Percentiles rank a stretch among this genome's conserved stretches.
These are phyloP conservation scores for Cephalopterus ornatus DNA, from an alignment of 2,113 vertebrate genomes.

Conservation along the genomic window DNA sequence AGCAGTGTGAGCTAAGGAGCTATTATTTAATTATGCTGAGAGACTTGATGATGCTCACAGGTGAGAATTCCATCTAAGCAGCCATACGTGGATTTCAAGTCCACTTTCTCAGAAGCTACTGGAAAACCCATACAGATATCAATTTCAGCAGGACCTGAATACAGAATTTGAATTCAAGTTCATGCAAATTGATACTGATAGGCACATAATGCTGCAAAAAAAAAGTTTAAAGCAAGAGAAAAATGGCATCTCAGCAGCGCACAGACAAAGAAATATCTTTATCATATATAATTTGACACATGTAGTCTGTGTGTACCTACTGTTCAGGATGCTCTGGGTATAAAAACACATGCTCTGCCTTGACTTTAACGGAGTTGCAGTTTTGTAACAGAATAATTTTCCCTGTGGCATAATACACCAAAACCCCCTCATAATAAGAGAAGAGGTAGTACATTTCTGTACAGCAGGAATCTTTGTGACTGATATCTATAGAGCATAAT, in stretches of 20 bases:
- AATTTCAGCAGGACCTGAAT: background rate
- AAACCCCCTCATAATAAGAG: background rate
- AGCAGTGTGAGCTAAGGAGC: background rate
- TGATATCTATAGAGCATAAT: background rate
- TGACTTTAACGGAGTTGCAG: background rate
- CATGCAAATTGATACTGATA: background rate
- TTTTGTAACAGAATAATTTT: background rate
- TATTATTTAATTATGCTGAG: background rate
- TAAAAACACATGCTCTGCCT: background rate
- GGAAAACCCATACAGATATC: background rate
- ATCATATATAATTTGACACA: background rate
- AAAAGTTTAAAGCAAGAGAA: background rate
- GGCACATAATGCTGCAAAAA: background rate
- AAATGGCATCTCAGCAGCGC: background rate
- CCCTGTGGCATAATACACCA: background rate
- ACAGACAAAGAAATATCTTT: background rate
- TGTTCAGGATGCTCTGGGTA: background rate
- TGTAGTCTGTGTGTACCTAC: background rate
- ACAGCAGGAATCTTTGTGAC: background rate
- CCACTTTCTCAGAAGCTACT: background rate
- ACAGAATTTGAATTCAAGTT: background rate
- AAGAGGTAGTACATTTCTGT: fast-evolving
- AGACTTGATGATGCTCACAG: background rate
- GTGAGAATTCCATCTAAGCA: background rate
- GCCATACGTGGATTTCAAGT: background rate